phyloP scores from a whole-genome alignment of 2,888 invertebrate genomes.

The Nineta flava region DNA sequence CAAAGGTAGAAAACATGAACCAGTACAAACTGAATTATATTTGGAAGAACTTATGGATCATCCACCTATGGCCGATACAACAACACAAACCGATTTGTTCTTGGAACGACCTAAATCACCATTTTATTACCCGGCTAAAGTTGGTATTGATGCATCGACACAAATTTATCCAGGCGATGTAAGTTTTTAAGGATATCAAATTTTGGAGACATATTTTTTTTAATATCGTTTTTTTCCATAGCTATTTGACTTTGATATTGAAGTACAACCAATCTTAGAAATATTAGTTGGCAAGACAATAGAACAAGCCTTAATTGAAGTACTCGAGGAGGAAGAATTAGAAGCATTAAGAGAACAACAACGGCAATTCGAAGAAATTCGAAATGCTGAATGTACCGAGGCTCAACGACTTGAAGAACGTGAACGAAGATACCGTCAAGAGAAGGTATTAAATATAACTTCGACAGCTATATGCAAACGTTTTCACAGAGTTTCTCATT shows the following conservation, averaged over 20 bases:
- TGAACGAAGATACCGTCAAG: conserved; percentile 48
- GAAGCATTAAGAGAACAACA: conserved; percentile 66
- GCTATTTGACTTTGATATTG: conserved; percentile 84
- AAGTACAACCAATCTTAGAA: conserved; percentile 80
- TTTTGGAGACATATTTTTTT: conserved; percentile 1
- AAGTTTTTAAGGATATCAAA: conserved; percentile 26
- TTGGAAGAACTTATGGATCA: conserved; percentile 70
- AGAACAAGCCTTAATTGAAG: conserved; percentile 78
- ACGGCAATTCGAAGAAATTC: conserved; percentile 49
- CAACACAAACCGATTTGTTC: conserved; percentile 78
- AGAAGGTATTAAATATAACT: too few species aligned
- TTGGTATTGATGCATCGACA: conserved; percentile 64
- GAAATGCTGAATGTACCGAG: conserved; percentile 72
- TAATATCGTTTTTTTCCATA: conserved; percentile 20
- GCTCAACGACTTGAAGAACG: conserved; percentile 64
- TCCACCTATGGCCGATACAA: conserved; percentile 59
- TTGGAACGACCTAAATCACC: conserved; percentile 70
- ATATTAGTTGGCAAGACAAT: conserved; percentile 77
- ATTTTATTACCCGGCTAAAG: conserved; percentile 59
- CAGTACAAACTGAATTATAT: conserved; percentile 79
- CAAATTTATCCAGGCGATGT: conserved; percentile 85
- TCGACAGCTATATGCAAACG: not conserved
- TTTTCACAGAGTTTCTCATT: not conserved
- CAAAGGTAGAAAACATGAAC: conserved; percentile 68
- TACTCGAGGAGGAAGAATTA: conserved; percentile 85